Percentiles rank a stretch among this genome's conserved stretches.
These are phyloP conservation scores for Dermatophagoides farinae DNA, from an alignment of 1,140 invertebrate species.

Conservation along the genomic window DNA sequence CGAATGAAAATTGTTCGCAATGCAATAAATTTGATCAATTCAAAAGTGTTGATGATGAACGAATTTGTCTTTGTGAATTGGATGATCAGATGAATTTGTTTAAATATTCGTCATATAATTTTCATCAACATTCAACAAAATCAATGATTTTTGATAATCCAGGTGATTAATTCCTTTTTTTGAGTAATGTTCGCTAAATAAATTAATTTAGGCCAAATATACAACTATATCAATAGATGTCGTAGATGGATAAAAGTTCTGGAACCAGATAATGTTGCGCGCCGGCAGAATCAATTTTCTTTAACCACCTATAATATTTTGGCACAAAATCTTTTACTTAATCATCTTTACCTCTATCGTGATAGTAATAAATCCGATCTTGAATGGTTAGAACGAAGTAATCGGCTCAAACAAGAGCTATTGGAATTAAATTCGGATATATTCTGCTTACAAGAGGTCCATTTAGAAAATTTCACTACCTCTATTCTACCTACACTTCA, in stretches of 20 bases:
- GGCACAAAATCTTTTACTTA: constrained; percentile 53
- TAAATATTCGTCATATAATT: background rate
- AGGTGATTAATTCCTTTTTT: background rate
- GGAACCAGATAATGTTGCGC: background rate
- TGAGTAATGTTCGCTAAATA: background rate
- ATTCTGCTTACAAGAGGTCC: constrained; percentile 48
- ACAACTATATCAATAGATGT: constrained; percentile 5
- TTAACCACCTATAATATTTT: constrained; percentile 66
- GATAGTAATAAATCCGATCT: constrained; percentile 36
- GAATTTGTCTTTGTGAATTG: too few relatives aligned
- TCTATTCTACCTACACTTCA: constrained; percentile 30
- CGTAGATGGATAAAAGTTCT: constrained; percentile 4
- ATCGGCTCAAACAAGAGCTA: constrained; percentile 33
- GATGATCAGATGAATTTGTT: too few relatives aligned
- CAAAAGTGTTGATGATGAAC: too few relatives aligned
- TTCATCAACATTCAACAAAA: background rate
- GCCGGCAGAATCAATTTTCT: constrained; percentile 22
- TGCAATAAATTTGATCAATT: too few relatives aligned
- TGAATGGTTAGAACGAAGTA: constrained; percentile 44
- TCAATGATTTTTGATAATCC: background rate
- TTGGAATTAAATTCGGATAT: constrained; percentile 17
- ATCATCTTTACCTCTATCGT: constrained; percentile 50
- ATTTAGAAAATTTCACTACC: constrained; percentile 44
- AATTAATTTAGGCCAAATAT: background rate
- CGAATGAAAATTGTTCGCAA: too few relatives aligned